Evolutionary conservation across 2,113 vertebrate species (phyloP), one percentile per base, ranked within the genome.

Genomic region (Isichthys henryi): DNA sequence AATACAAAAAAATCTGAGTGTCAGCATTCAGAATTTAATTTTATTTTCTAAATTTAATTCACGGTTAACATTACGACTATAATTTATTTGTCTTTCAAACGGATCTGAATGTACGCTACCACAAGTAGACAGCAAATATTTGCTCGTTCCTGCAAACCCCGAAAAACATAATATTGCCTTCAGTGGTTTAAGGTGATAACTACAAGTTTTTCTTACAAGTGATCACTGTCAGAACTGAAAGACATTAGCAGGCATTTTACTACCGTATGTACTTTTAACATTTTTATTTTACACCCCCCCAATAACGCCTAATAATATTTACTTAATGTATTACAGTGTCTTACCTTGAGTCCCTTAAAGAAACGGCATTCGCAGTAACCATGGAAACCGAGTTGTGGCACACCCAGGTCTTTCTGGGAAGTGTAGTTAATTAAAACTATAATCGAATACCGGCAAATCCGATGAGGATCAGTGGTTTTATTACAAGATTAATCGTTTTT

Each of bases 331-430:
- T 77, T 15, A 80, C 35, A 6, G 35, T 80, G 35, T 17, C 31
- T 31, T 39, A 80, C 74, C 13, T 80, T 43, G 3, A 43, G 49
- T 52, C 10, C 6, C 11, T 39, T 52, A 62, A 48, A 80, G 77
- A 88, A 35, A 39, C 66, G 3, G 53, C 58, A 23, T 82, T 27
- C 45, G 5, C 21, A 43, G 91, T 92, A 86, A 87, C 92, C 66
- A 92, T 93, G 90, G 92, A 90, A 91, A 93, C 92, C 23, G 9
- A 31, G 35, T 62, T 50, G n/a, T 49, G 35, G 74, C 53, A 48
- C 27, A 50, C 56, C 83, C 91, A 58, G 49, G 53, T 90, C 90
- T 50, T 89, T 85, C 15, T 90, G 90, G 91, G 90, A 91, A 70
- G 87, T 91, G 77, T 27, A 90, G 90, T 88, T 82, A 49, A 48